Percentiles rank a stretch among this genome's conserved stretches.
Evolutionary conservation across 2,888 invertebrate genomes (phyloP).

Genomic region (Lycocerus yunnanus): DNA sequence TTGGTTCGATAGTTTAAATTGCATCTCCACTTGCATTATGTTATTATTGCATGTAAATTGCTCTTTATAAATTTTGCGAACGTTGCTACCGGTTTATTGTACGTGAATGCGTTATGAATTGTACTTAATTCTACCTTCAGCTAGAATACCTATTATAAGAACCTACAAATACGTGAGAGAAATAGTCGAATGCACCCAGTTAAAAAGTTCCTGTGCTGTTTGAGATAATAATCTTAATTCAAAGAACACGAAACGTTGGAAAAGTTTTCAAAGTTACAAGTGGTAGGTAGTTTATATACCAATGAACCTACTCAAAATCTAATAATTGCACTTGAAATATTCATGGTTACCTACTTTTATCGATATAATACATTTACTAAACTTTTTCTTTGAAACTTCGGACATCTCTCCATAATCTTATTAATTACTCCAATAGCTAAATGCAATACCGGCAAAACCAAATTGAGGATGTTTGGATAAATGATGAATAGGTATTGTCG

Average conservation of each 20-base stretch:
- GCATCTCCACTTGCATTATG: background rate
- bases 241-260: background rate
- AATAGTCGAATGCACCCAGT: background rate
- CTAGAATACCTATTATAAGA: background rate
- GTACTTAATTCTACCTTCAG: background rate
- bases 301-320: background rate
- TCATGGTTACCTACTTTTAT: background rate
- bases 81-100: background rate
- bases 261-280: background rate
- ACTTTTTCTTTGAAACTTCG: background rate
- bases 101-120: slow-evolving; percentile 4
- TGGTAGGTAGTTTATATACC: background rate
- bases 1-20: background rate
- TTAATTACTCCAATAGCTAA: background rate
- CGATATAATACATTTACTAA: background rate
- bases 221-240: background rate
- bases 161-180: background rate
- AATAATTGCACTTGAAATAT: background rate
- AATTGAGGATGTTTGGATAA: background rate
- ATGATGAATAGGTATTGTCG: background rate
- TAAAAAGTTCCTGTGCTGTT: background rate
- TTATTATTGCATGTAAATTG: background rate
- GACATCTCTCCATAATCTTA: background rate
- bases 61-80: background rate
- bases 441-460: background rate